Base-by-base conservation (phyloP, 2,888 invertebrate genomes). In the Drosophila atripex region DNA sequence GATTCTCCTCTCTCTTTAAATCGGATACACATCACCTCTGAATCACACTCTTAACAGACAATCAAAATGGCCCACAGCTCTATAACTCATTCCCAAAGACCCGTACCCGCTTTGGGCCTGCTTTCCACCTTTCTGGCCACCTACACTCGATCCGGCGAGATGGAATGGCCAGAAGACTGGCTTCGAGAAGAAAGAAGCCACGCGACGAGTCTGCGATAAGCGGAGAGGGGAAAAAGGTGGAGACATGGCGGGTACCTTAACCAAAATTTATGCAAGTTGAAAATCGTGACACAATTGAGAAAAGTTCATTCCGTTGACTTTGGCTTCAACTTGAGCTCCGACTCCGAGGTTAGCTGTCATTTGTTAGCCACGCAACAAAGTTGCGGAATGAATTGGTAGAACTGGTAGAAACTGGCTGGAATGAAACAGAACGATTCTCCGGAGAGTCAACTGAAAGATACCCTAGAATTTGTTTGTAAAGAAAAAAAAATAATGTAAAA, bases 261-360 rank as follows among this genome's bases (percentile, higher is more conserved):
- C 28, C 23, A 18, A 82, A 87, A 82, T 85, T 73, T 85, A 85
- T 87, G 87, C 85, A 87, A 85, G 85, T 85, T 85, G 87, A 87
- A 85, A 87, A 77, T 85, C 85, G 85, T 85, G 85, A 85, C 82
- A 85, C 78, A 82, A 85, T 85, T 82, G 82, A 64, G 71, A 77
- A 80, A 75, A 87, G 80, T 78, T 80, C 78, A 80, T 70, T 74
- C 68, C 70, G 43, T 59, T 82, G 83, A 57, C 65, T 82, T 45
- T 41, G 58, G 9, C 53, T 46, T 57, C 39, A 38, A 21, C 47
- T 43, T 30, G 16, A 30, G 41, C 39, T 43, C 32, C 30, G 43
- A 7, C 30, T 43, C 23, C 6, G 39, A 38, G 64, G 64, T 54
- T 54, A 47, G 39, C 39, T 25, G 46, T 52, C 64, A 63, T 64